Conservation (phyloP, 53 echinoderm and acorn worm species). For the Patiria pectinifera region DNA sequence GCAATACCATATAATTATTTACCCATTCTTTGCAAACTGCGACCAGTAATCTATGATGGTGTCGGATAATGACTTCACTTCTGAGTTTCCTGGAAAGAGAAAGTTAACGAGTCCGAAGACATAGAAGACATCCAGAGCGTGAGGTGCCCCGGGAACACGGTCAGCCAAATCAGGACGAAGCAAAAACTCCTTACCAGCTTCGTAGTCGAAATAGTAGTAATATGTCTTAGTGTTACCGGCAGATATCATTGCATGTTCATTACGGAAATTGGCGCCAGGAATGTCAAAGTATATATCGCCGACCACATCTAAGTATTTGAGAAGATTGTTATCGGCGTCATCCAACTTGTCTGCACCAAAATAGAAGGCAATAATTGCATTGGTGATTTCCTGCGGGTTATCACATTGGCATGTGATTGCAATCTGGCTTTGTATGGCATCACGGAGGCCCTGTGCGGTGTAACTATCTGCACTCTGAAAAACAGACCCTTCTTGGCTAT, state of each 20-base stretch:
- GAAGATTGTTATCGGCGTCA: slow-evolving; percentile 5
- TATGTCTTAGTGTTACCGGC: neutral
- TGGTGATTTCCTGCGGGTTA: slow-evolving; percentile 31
- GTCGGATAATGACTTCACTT: neutral
- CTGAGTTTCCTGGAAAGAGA: neutral
- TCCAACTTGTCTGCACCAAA: slow-evolving; percentile 43
- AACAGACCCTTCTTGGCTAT: slow-evolving; percentile 27
- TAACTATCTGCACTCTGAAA: neutral
- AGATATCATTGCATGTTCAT: slow-evolving; percentile 7
- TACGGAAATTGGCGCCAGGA: neutral
- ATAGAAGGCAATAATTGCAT: slow-evolving; percentile 20
- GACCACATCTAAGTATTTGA: slow-evolving; percentile 18
- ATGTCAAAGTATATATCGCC: slow-evolving; percentile 22
- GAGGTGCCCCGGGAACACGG: slow-evolving; percentile 38
- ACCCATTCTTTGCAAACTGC: slow-evolving; percentile 71
- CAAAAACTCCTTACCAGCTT: slow-evolving; percentile 42
- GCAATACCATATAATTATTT: neutral
- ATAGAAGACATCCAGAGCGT: slow-evolving; percentile 37
- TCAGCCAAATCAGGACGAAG: neutral
- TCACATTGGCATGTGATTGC: slow-evolving; percentile 2
- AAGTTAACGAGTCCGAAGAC: slow-evolving; percentile 13
- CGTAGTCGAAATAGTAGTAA: slow-evolving; percentile 40
- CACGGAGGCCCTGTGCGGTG: slow-evolving; percentile 2
- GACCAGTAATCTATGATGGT: slow-evolving; percentile 70
- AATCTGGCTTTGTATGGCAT: neutral